Evolutionary conservation across 2,888 invertebrate species (phyloP).

Genomic region (Pantelozetes paolii): DNA sequence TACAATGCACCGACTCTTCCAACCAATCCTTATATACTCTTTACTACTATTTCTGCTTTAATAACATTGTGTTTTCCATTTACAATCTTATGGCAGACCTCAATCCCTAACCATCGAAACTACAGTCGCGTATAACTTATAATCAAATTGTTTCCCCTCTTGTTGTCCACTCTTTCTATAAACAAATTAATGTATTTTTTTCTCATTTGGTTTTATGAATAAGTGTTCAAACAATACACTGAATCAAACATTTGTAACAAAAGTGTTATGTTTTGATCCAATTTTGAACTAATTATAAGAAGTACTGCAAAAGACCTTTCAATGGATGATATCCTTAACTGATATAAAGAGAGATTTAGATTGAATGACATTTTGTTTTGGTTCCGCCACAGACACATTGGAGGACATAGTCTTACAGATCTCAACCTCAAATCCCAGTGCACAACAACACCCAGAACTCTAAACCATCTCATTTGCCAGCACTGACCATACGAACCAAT

Average conservation of each 20-base stretch:
- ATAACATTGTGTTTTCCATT: constrained; percentile 37
- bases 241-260: not conserved
- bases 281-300: not conserved
- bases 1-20: not conserved
- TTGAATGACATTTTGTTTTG: not conserved
- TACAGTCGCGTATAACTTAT: constrained; percentile 21
- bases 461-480: constrained; percentile 36
- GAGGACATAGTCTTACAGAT: not conserved
- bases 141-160: not conserved
- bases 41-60: constrained; percentile 19
- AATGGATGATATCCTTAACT: not conserved
- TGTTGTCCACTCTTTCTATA: too few species aligned
- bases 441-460: constrained; percentile 14
- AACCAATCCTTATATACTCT: not conserved
- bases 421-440: constrained; percentile 35
- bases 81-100: constrained; percentile 38
- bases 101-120: constrained; percentile 29
- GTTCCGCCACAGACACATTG: not conserved
- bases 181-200: too few species aligned
- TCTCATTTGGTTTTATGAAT: too few species aligned
- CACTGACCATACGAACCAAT: constrained; percentile 14
- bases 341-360: not conserved
- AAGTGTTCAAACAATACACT: too few species aligned
- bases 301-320: not conserved
- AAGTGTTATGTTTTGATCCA: not conserved